Conservation (phyloP, 1,140 invertebrate genomes). For the Oncopodura yosiiana region DNA sequence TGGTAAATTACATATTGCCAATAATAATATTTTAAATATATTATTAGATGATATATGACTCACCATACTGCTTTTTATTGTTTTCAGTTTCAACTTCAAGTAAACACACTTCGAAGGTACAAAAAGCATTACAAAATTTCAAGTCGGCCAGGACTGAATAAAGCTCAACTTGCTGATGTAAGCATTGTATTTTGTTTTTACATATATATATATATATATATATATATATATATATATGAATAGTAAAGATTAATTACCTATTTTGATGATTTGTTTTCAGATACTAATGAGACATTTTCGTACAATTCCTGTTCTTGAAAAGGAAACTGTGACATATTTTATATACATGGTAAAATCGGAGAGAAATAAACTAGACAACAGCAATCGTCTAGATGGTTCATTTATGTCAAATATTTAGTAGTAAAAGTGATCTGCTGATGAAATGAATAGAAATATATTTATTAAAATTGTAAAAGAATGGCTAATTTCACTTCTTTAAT, state of each 20-base stretch:
- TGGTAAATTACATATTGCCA: too few species aligned
- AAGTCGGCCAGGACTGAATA: constrained; percentile 80
- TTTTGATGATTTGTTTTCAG: constrained; percentile 43
- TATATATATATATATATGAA: not conserved
- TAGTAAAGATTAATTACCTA: not conserved
- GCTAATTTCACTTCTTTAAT: too few species aligned
- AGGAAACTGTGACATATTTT: constrained; percentile 89
- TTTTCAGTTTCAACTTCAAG: constrained; percentile 79
- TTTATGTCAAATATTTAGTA: too few species aligned
- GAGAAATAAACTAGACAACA: constrained; percentile 69
- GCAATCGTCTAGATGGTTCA: too few species aligned
- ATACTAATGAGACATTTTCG: constrained; percentile 88
- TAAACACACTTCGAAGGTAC: constrained; percentile 83
- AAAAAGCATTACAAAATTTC: constrained; percentile 87
- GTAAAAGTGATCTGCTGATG: too few species aligned
- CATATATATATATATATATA: too few species aligned
- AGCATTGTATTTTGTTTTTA: too few species aligned
- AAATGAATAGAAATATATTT: too few species aligned
- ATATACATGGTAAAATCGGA: constrained; percentile 94
- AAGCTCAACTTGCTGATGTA: constrained; percentile 90
- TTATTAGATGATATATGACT: too few species aligned
- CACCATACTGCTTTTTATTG: too few species aligned
- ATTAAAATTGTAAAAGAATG: too few species aligned
- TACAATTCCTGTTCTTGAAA: constrained; percentile 83
- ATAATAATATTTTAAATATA: too few species aligned